Evolutionary conservation across 1,140 invertebrate species (phyloP).

Genomic region (Drosophila mojavensis): DNA sequence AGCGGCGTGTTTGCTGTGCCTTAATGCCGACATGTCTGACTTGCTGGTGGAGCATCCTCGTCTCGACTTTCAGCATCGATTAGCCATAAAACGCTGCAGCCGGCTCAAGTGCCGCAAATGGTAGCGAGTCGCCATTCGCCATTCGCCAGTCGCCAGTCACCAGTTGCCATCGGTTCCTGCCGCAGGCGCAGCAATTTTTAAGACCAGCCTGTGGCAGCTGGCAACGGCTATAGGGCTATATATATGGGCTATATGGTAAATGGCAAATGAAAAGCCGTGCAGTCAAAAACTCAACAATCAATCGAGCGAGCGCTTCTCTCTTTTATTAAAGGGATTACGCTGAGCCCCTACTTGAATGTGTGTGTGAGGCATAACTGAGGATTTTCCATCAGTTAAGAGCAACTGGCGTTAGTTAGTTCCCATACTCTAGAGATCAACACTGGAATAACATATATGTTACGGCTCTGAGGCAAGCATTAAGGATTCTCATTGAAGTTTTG

Average conservation of each 20-base stretch:
- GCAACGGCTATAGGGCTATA: background rate
- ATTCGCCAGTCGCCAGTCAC: no score
- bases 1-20: conserved; percentile 17
- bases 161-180: background rate
- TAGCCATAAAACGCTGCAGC: conserved; percentile 61
- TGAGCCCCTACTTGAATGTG: background rate
- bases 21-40: conserved; percentile 18
- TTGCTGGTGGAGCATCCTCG: conserved; percentile 29
- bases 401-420: background rate
- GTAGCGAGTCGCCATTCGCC: background rate
- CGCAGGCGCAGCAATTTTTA: conserved; percentile 30
- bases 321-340: conserved; percentile 1
- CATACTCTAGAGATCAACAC: background rate
- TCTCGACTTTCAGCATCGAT: conserved; percentile 70
- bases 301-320: background rate
- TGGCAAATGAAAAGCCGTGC: conserved; percentile 19
- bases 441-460: no score
- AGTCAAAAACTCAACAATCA: conserved; percentile 14
- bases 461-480: no score
- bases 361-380: background rate
- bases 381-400: background rate
- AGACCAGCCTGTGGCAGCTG: background rate
- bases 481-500: no score
- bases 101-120: conserved; percentile 38
- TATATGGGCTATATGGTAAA: background rate